Conservation (phyloP, 2,888 invertebrate genomes). For the Herminia tarsipennalis region DNA sequence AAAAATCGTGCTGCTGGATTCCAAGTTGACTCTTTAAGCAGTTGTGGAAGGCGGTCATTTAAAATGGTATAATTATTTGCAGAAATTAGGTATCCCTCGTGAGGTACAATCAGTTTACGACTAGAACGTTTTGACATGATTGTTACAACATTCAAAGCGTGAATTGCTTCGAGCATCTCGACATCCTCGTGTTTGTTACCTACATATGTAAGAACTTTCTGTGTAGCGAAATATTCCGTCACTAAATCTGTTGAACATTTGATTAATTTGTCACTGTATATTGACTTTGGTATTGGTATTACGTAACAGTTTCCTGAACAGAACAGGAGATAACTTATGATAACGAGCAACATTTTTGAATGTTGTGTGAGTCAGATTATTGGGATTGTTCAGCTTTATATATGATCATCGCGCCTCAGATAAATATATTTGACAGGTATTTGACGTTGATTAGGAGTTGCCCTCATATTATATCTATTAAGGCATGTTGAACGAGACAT, state of each 20-base stretch:
- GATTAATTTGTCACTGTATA: background rate
- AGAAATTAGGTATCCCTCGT: constrained; percentile 52
- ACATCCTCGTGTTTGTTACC: constrained; percentile 19
- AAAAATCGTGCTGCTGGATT: constrained; percentile 55
- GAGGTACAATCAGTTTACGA: constrained; percentile 6
- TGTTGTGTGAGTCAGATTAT: background rate
- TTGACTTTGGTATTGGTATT: background rate
- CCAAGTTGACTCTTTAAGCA: constrained; percentile 52
- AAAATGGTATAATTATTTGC: constrained; percentile 34
- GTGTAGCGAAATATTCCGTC: constrained; percentile 20
- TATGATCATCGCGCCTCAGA: background rate
- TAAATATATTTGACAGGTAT: background rate
- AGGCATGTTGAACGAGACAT: background rate
- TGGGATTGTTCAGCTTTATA: background rate
- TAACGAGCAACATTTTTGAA: constrained; percentile 3
- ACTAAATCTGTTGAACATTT: constrained; percentile 25
- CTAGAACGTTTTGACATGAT: constrained; percentile 1
- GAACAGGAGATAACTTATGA: constrained; percentile 2
- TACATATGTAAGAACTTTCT: constrained; percentile 20
- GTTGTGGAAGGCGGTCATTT: constrained; percentile 16
- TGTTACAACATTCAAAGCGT: constrained; percentile 12
- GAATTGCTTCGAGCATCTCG: constrained; percentile 19
- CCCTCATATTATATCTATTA: background rate
- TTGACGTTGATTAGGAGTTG: background rate
- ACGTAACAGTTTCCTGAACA: background rate